Percentiles rank a stretch among this genome's conserved stretches.
These are phyloP conservation scores for Nomada fabriciana DNA, from an alignment of 2,888 invertebrate species.

Conservation along the genomic window DNA sequence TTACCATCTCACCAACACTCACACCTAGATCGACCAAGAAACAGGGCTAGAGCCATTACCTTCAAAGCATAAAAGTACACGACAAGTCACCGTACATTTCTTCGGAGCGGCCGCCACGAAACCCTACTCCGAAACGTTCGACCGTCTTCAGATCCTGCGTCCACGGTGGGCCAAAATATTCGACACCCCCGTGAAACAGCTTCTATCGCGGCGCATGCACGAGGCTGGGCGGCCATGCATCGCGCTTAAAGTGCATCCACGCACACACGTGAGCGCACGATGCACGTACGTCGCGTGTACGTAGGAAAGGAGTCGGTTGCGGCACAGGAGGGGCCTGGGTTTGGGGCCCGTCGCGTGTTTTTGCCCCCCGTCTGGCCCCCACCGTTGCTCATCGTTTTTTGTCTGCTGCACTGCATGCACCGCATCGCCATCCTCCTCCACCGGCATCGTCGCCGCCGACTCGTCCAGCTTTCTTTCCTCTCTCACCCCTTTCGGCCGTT, in stretches of 20 bases:
- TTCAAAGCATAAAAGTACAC: too few relatives aligned
- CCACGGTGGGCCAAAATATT: slow-evolving; percentile 16
- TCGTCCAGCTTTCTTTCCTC: slow-evolving; percentile 40
- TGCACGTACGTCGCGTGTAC: slow-evolving; percentile 31
- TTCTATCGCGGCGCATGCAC: slow-evolving; percentile 54
- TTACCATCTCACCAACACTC: too few relatives aligned
- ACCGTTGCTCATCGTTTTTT: slow-evolving; percentile 80
- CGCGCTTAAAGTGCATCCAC: slow-evolving; percentile 56
- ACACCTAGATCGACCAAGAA: too few relatives aligned
- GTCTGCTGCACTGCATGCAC: slow-evolving; percentile 78
- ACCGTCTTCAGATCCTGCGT: not conserved
- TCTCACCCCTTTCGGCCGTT: slow-evolving; percentile 29
- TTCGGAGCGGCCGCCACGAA: not conserved
- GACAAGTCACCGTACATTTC: not conserved
- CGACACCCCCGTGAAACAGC: slow-evolving; percentile 35
- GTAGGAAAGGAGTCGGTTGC: slow-evolving; percentile 68
- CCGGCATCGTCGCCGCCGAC: slow-evolving; percentile 15
- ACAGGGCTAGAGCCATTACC: too few relatives aligned
- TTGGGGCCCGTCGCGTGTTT: slow-evolving; percentile 80
- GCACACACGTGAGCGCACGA: slow-evolving; percentile 1
- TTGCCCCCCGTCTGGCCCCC: slow-evolving; percentile 81
- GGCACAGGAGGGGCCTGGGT: slow-evolving; percentile 72
- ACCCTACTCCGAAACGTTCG: not conserved
- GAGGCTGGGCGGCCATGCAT: slow-evolving; percentile 51
- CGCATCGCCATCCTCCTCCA: slow-evolving; percentile 54